phyloP scores from a whole-genome alignment of 2,888 invertebrate species.

The Ochropleura leucogaster region DNA sequence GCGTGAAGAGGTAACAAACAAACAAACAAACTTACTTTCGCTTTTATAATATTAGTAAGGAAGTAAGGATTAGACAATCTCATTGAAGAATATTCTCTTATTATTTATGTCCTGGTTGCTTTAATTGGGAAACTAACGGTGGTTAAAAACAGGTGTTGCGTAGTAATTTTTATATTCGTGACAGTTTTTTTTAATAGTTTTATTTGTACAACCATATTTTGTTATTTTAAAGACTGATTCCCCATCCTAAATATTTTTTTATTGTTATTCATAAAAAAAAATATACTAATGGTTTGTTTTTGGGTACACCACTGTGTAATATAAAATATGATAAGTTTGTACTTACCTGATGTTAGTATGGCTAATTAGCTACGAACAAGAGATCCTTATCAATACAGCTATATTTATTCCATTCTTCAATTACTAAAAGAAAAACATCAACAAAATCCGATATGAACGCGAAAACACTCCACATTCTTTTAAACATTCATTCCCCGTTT shows the following conservation, averaged over 20 bases:
- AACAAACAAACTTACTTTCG: too few relatives aligned
- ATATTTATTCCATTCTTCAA: not conserved
- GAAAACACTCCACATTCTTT: conserved; percentile 5
- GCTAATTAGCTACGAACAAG: not conserved
- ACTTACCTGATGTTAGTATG: too few relatives aligned
- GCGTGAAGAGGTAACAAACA: too few relatives aligned
- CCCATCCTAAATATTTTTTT: not conserved
- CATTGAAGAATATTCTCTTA: not conserved
- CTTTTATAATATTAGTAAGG: too few relatives aligned
- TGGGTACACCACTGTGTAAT: too few relatives aligned
- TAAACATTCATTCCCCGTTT: conserved; percentile 21
- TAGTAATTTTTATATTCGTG: not conserved
- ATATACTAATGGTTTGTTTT: not conserved
- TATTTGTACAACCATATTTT: not conserved
- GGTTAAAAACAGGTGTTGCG: too few relatives aligned
- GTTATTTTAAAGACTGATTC: not conserved
- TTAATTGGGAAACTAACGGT: not conserved
- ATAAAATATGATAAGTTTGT: too few relatives aligned
- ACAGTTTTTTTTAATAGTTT: too few relatives aligned
- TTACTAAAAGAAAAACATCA: not conserved
- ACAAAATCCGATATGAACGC: not conserved
- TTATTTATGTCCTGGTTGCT: not conserved
- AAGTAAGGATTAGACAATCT: too few relatives aligned
- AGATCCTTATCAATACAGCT: not conserved
- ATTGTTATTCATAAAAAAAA: not conserved